Conservation (phyloP, 2,113 vertebrate species). For the Cariama cristata region DNA sequence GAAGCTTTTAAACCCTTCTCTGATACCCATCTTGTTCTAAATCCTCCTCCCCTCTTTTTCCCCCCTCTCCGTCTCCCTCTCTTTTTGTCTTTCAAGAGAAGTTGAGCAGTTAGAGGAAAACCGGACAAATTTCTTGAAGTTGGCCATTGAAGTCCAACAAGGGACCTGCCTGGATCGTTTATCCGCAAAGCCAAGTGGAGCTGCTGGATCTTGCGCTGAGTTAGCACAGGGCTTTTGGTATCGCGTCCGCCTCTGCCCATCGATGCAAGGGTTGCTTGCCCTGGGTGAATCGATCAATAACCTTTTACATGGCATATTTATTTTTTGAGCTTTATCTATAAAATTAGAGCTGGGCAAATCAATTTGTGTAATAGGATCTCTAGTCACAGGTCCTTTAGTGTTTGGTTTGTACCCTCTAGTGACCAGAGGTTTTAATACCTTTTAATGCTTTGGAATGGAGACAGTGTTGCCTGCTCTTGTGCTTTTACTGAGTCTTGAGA, state of each 20-base stretch:
- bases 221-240: background rate
- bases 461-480: background rate
- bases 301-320: background rate
- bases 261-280: fast-evolving
- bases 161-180: background rate
- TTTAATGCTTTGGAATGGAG: background rate
- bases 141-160: background rate
- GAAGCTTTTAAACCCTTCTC: background rate
- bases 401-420: background rate
- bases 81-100: background rate
- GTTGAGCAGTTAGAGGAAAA: background rate
- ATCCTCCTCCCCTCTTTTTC: fast-evolving
- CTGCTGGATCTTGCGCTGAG: fast-evolving
- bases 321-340: background rate
- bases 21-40: background rate
- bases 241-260: background rate
- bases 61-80: background rate
- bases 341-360: background rate
- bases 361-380: background rate
- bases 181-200: background rate
- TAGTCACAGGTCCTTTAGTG: background rate
- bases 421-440: background rate
- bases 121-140: background rate
- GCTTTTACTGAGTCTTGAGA: constrained; percentile 5
- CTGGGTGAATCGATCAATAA: fast-evolving